These are phyloP conservation scores for Ptiloglossa arizonensis DNA, from an alignment of 1,140 invertebrate species.

Conservation along the genomic window DNA sequence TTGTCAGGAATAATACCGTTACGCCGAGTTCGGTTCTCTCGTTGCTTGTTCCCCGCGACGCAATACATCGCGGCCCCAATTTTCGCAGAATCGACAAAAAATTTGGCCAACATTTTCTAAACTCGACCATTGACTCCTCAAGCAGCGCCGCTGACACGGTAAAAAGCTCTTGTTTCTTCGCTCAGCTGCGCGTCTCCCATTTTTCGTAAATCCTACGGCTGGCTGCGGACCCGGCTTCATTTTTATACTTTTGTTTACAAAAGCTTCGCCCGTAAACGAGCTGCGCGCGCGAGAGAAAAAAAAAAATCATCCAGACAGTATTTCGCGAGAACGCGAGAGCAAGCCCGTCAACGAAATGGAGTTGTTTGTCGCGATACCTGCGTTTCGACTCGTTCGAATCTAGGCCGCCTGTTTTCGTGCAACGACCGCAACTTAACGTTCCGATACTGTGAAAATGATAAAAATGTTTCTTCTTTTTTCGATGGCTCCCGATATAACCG, in stretches of 20 bases:
- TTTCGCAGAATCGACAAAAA: too few relatives aligned
- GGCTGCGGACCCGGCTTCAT: background rate
- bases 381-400: background rate
- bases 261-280: background rate
- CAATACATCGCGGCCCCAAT: too few relatives aligned
- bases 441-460: background rate
- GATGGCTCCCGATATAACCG: background rate
- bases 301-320: background rate
- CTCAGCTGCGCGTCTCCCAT: background rate
- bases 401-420: background rate
- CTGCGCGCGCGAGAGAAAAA: background rate
- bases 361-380: background rate
- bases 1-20: too few relatives aligned
- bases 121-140: too few relatives aligned
- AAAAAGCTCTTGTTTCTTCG: background rate
- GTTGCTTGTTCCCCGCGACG: too few relatives aligned
- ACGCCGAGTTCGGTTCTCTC: too few relatives aligned
- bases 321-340: background rate
- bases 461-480: background rate
- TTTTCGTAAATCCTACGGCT: background rate
- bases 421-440: slow-evolving; percentile 3
- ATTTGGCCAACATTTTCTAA: too few relatives aligned
- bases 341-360: background rate
- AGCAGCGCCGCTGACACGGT: too few relatives aligned
- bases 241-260: background rate